phyloP scores from a whole-genome alignment of 2,888 invertebrate genomes.

The Drosophila greeni region DNA sequence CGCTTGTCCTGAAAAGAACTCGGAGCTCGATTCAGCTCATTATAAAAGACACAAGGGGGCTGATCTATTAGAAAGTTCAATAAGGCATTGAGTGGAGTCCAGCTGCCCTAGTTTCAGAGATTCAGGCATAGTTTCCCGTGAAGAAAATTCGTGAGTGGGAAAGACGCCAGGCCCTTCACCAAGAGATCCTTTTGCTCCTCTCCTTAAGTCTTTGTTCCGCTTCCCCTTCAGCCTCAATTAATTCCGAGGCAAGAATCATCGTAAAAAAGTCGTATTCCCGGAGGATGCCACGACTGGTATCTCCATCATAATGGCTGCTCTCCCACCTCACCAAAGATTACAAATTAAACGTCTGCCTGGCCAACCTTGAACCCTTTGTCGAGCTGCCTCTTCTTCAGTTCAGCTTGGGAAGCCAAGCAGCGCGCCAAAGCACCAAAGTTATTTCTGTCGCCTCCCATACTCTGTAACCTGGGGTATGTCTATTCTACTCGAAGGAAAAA shows the following conservation, averaged over 20 bases:
- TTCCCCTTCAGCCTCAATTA: background rate
- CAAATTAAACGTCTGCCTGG: conserved; percentile 46
- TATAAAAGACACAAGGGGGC: background rate
- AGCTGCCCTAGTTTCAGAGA: background rate
- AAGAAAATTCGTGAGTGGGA: background rate
- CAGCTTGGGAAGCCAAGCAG: conserved; percentile 31
- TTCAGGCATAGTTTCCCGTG: too few species aligned
- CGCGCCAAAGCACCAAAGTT: conserved; percentile 35
- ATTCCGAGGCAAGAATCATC: conserved; percentile 11
- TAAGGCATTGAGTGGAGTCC: conserved; percentile 10
- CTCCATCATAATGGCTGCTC: conserved; percentile 28
- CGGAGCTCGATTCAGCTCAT: background rate
- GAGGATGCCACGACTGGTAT: conserved; percentile 4
- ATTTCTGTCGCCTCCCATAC: conserved; percentile 31
- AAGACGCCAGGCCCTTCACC: background rate
- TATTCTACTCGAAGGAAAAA: background rate
- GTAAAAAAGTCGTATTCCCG: background rate
- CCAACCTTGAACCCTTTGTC: conserved; percentile 64
- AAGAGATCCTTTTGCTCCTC: background rate
- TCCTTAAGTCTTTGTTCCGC: conserved; percentile 6
- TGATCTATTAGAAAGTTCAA: conserved; percentile 11
- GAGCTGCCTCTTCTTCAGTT: conserved; percentile 53
- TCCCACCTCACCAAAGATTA: conserved; percentile 36
- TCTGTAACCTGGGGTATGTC: background rate
- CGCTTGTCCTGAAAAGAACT: background rate